Evolutionary conservation across 2,888 invertebrate species (phyloP).

Genomic region (Ceraclea dissimilis): DNA sequence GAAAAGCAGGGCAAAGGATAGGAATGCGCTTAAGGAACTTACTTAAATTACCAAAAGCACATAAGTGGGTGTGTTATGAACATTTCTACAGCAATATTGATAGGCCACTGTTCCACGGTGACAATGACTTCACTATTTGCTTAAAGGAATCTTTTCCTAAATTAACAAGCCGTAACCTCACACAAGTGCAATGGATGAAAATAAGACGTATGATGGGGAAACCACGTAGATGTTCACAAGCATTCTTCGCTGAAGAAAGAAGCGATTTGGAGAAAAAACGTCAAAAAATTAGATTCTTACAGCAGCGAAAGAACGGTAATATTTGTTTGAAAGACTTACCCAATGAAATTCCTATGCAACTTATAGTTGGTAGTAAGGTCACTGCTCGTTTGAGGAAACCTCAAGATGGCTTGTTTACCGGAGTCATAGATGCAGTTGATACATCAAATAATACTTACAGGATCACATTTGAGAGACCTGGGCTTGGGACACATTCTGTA

Average conservation of each 20-base stretch:
- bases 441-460: slow-evolving; percentile 91
- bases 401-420: slow-evolving; percentile 92
- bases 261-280: slow-evolving; percentile 83
- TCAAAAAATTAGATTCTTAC: slow-evolving; percentile 84
- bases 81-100: slow-evolving; percentile 99
- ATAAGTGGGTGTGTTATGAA: slow-evolving; percentile 99
- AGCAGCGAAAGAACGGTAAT: slow-evolving; percentile 82
- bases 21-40: slow-evolving; percentile 86
- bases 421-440: slow-evolving; percentile 91
- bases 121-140: slow-evolving; percentile 94
- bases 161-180: slow-evolving; percentile 74
- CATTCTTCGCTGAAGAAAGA: slow-evolving; percentile 94
- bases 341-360: slow-evolving; percentile 86
- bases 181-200: slow-evolving; percentile 91
- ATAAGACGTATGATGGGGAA: slow-evolving; percentile 95
- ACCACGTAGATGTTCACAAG: slow-evolving; percentile 87
- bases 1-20: slow-evolving; percentile 81
- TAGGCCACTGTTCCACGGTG: slow-evolving; percentile 86
- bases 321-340: slow-evolving; percentile 82
- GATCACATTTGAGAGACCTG: slow-evolving; percentile 87
- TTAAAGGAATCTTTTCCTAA: slow-evolving; percentile 91
- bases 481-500: slow-evolving; percentile 90
- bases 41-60: slow-evolving; percentile 94
- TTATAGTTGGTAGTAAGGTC: slow-evolving; percentile 92
- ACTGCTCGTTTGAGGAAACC: slow-evolving; percentile 84